Percentiles rank a stretch among this genome's conserved stretches.
phyloP scores from a whole-genome alignment of 2,797 vertebrate genomes.

The Danio kyathit region DNA sequence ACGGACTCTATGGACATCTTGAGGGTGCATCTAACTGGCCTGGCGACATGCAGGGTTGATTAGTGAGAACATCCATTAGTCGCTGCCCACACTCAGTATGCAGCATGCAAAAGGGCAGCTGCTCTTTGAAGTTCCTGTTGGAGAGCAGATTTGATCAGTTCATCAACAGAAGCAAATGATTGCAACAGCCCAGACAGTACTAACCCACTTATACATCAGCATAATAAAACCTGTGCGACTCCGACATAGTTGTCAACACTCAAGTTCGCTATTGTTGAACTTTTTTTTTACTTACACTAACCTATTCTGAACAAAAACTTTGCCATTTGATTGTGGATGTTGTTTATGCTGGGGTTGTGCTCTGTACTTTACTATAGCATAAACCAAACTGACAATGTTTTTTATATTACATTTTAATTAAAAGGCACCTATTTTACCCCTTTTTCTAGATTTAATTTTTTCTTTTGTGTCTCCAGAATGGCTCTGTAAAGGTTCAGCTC shows the following conservation, averaged over 20 bases:
- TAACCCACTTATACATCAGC: not conserved
- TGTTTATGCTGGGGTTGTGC: not conserved
- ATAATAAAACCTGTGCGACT: not conserved
- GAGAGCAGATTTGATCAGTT: conserved; percentile 33
- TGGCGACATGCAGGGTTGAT: conserved; percentile 51
- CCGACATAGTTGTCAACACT: not conserved
- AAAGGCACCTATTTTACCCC: too few relatives aligned
- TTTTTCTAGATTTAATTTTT: too few relatives aligned
- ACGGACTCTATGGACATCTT: conserved; percentile 53
- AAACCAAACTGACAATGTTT: not conserved
- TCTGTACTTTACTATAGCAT: not conserved
- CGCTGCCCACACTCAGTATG: conserved; percentile 51
- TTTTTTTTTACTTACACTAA: not conserved
- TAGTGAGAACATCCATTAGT: conserved; percentile 57
- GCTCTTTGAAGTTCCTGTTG: conserved; percentile 36
- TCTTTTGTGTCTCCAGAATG: too few relatives aligned
- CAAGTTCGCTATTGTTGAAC: not conserved
- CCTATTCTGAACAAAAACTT: not conserved
- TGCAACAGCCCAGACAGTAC: not conserved
- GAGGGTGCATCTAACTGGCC: conserved; percentile 45
- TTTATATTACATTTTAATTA: not conserved
- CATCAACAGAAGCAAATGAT: conserved; percentile 22
- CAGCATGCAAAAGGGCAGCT: conserved; percentile 39
- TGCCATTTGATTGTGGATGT: not conserved
- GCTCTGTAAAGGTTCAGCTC: too few relatives aligned